Percentiles rank a stretch among this genome's conserved stretches.
These are phyloP conservation scores for Petrocephalus microphthalmus DNA, from an alignment of 2,113 vertebrate genomes.

Conservation along the genomic window DNA sequence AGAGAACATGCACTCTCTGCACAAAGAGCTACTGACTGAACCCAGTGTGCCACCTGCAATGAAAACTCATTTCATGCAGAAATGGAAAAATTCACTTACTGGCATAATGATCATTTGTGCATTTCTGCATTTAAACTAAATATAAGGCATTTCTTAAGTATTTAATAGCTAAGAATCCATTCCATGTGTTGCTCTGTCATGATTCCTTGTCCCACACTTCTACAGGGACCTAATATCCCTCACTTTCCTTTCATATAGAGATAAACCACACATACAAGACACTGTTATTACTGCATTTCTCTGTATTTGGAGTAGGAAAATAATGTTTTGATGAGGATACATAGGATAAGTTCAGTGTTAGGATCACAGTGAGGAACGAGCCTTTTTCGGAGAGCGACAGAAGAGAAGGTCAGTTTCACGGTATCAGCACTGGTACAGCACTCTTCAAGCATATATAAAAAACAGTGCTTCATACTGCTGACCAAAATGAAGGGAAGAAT, in stretches of 20 bases:
- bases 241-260: background rate
- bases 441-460: background rate
- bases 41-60: background rate
- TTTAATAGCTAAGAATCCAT: background rate
- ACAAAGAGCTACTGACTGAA: background rate
- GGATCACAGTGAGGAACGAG: background rate
- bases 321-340: slow-evolving; percentile 16
- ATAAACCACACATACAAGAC: background rate
- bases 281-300: background rate
- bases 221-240: no score
- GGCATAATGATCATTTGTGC: background rate
- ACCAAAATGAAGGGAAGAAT: background rate
- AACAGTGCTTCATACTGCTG: background rate
- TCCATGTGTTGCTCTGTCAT: background rate
- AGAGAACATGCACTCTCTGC: background rate
- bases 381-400: background rate
- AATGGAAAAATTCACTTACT: background rate
- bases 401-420: background rate
- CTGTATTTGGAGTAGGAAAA: background rate
- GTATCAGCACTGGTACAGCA: background rate
- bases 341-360: background rate
- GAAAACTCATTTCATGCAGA: background rate
- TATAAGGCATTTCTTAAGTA: background rate
- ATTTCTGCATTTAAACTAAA: background rate
- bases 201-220: background rate